Evolutionary conservation across 92 coral and sea anemone species (phyloP).

Genomic region (Epizoanthus stellaris): DNA sequence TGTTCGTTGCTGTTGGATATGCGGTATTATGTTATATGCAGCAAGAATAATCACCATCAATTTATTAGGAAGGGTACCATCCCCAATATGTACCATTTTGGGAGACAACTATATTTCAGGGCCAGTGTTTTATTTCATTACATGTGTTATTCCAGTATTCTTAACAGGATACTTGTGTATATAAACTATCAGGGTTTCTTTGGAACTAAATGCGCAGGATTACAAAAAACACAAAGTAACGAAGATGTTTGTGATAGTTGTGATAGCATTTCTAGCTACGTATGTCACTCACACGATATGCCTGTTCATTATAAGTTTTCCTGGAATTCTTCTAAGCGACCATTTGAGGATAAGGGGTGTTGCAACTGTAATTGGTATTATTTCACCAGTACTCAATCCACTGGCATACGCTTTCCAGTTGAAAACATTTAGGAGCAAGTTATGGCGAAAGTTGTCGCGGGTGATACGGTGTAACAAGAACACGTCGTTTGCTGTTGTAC

Average conservation of each 20-base stretch:
- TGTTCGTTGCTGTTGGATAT: constrained; percentile 4
- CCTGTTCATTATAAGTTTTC: background rate
- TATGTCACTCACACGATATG: background rate
- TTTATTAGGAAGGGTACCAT: background rate
- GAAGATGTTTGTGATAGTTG: constrained; percentile 18
- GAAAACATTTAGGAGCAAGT: too few relatives aligned
- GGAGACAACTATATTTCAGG: background rate
- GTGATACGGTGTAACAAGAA: too few relatives aligned
- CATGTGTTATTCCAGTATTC: constrained; percentile 5
- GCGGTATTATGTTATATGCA: background rate
- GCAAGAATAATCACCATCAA: background rate
- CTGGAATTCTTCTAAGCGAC: too few relatives aligned
- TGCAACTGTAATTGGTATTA: too few relatives aligned
- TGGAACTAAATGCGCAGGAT: constrained; percentile 14
- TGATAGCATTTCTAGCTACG: background rate
- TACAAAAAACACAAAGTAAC: constrained; percentile 8
- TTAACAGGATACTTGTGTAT: constrained; percentile 12
- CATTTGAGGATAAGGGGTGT: too few relatives aligned
- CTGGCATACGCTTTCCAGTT: too few relatives aligned
- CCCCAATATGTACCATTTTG: background rate
- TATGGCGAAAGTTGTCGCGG: too few relatives aligned
- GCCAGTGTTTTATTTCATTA: background rate
- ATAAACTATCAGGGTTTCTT: constrained; percentile 6
- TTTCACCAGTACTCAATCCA: too few relatives aligned
- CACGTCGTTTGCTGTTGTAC: too few relatives aligned